Conservation (phyloP, 1,140 invertebrate genomes). For the Diabrotica virgifera region DNA sequence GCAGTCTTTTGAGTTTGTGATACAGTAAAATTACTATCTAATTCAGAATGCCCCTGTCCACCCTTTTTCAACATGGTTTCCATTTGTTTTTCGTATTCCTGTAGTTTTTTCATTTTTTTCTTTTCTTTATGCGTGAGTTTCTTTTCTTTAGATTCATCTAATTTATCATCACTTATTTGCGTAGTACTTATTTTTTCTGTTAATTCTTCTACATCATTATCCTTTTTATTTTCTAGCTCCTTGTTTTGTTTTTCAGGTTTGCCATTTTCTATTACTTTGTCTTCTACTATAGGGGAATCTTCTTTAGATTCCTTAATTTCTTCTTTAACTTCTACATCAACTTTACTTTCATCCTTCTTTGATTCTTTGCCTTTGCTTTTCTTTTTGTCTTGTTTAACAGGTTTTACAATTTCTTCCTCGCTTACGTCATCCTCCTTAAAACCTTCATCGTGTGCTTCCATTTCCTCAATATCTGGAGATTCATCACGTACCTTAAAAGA, state of each 20-base stretch:
- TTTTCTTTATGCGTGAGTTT: conserved; percentile 93
- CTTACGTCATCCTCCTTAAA: background rate
- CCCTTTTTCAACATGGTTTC: conserved; percentile 85
- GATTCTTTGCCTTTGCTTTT: conserved; percentile 21
- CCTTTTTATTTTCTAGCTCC: conserved; percentile 10
- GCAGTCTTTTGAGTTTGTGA: conserved; percentile 88
- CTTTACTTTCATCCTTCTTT: conserved; percentile 36
- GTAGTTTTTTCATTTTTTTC: conserved; percentile 90
- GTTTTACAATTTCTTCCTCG: conserved; percentile 7
- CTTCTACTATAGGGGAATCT: background rate
- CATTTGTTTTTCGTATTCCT: conserved; percentile 89
- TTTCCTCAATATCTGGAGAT: background rate
- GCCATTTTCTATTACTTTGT: conserved; percentile 9
- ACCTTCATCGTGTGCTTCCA: conserved; percentile 13
- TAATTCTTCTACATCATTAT: conserved; percentile 28
- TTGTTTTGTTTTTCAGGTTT: conserved; percentile 16
- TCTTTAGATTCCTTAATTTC: conserved; percentile 8
- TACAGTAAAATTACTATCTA: conserved; percentile 94
- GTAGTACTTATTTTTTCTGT: conserved; percentile 31
- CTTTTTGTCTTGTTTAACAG: background rate
- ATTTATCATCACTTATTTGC: conserved; percentile 27
- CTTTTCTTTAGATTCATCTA: conserved; percentile 51
- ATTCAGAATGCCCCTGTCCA: conserved; percentile 80
- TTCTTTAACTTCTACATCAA: conserved; percentile 11
- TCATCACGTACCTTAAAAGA: background rate